A percentile compares a stretch with the other conserved stretches of the same genome.
phyloP scores from a whole-genome alignment of 1,140 invertebrate genomes.

The Drosophila prosaltans region DNA sequence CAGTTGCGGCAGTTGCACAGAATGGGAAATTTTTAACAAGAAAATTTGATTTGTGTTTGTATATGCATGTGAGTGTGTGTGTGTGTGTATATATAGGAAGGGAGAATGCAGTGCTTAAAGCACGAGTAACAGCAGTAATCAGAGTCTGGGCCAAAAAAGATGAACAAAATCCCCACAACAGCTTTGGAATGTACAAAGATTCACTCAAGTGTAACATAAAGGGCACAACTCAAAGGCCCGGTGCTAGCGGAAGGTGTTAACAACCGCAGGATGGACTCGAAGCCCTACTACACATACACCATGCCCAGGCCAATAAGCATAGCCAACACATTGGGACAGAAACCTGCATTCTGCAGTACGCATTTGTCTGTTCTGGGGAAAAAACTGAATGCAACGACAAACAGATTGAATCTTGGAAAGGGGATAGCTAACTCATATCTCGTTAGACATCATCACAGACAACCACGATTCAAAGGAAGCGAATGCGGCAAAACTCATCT shows the following conservation, averaged over 20 bases:
- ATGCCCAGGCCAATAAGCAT: conserved; percentile 23
- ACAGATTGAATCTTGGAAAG: neutral
- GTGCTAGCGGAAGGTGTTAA: conserved; percentile 21
- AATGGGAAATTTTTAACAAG: conserved; percentile 24
- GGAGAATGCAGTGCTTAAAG: conserved; percentile 8
- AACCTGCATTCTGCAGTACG: conserved; percentile 11
- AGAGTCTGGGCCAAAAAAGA: conserved; percentile 16
- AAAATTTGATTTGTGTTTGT: conserved; percentile 22
- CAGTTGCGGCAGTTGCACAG: conserved; percentile 15
- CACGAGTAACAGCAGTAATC: conserved; percentile 10
- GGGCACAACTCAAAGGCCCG: conserved; percentile 16
- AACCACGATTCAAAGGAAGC: neutral
- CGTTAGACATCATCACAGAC: neutral
- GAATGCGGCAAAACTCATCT: conserved; percentile 1
- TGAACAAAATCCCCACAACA: conserved; percentile 19
- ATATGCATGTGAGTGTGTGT: neutral
- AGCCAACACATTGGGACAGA: conserved; percentile 16
- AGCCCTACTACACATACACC: neutral
- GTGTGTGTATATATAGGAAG: neutral
- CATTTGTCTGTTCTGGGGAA: conserved; percentile 4
- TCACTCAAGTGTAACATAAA: conserved; percentile 19
- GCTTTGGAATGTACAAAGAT: conserved; percentile 19
- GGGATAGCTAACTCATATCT: neutral
- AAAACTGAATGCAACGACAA: neutral
- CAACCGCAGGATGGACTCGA: conserved; percentile 16